Conservation (phyloP, 2,113 vertebrate genomes). For the Austrofundulus limnaeus region DNA sequence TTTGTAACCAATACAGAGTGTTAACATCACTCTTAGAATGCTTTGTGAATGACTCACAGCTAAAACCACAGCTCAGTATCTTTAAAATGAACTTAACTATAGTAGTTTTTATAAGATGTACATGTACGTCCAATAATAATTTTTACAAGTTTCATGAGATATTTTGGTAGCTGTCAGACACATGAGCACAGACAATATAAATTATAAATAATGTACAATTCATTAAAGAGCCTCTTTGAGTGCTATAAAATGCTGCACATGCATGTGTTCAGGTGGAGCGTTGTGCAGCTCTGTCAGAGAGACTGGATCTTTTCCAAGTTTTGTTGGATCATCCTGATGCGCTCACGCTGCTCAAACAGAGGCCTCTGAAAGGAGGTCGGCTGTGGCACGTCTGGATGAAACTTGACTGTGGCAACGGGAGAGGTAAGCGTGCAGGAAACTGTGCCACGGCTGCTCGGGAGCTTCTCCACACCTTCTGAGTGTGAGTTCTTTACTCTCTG, state of each 20-base stretch:
- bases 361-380: constrained; percentile 60
- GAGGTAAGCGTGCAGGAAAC: constrained; percentile 67
- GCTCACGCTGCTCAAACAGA: constrained; percentile 68
- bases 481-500: not conserved
- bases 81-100: no score
- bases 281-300: constrained; percentile 77
- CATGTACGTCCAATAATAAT: no score
- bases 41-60: no score
- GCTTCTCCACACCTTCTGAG: not conserved
- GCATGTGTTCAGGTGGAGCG: constrained; percentile 65
- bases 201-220: no score
- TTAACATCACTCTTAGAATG: no score
- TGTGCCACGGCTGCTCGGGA: not conserved
- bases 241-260: not conserved
- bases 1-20: no score
- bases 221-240: no score
- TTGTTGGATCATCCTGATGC: constrained; percentile 77
- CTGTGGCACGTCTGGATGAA: constrained; percentile 85
- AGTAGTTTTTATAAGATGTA: no score
- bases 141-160: no score
- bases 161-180: no score
- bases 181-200: no score
- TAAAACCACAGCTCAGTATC: no score
- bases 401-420: constrained; percentile 82
- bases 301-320: constrained; percentile 80